Base-by-base conservation (phyloP, 92 coral and sea anemone genomes). In the Palythoa grandis region DNA sequence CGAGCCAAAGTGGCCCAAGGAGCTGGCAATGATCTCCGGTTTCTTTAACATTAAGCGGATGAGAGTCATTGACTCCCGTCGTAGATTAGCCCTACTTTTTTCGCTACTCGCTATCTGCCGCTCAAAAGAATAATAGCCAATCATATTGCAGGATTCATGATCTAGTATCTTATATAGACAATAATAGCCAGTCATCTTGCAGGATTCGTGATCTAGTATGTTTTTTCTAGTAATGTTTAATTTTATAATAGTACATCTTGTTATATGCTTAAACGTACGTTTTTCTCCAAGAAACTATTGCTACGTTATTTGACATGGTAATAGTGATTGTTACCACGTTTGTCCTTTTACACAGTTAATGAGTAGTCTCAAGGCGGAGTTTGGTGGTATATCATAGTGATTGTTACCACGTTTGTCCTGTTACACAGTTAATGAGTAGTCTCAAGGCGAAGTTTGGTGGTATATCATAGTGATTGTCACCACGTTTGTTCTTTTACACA, bases 371-470 rank as follows among this genome's bases (percentile, higher is more conserved):
- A 93, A 90, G 52, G 95, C 84, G 53, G 91, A 88, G 38, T 83
- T 92, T 65, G 98, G 93, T 19, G 92, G 94, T 47, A 78, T 92
- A 20, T 87, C 95, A 23, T 86, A n/a, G n/a, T n/a, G n/a, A n/a
- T n/a, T n/a, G n/a, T n/a, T n/a, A n/a, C n/a, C n/a, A n/a, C n/a
- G n/a, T n/a, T n/a, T n/a, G n/a, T n/a, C n/a, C n/a, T n/a, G n/a
- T n/a, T n/a, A n/a, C n/a, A n/a, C n/a, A n/a, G n/a, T n/a, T n/a
- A n/a, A n/a, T n/a, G n/a, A n/a, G n/a, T n/a, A n/a, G n/a, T n/a
- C n/a, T n/a, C n/a, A n/a, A n/a, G n/a, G n/a, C n/a, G n/a, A n/a
- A n/a, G n/a, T n/a, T n/a, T n/a, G n/a, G n/a, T n/a, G n/a, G n/a
- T n/a, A n/a, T n/a, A n/a, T n/a, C n/a, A n/a, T n/a, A n/a, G n/a